phyloP scores from a whole-genome alignment of 2,797 vertebrate genomes.

The Gallirallus australis region DNA sequence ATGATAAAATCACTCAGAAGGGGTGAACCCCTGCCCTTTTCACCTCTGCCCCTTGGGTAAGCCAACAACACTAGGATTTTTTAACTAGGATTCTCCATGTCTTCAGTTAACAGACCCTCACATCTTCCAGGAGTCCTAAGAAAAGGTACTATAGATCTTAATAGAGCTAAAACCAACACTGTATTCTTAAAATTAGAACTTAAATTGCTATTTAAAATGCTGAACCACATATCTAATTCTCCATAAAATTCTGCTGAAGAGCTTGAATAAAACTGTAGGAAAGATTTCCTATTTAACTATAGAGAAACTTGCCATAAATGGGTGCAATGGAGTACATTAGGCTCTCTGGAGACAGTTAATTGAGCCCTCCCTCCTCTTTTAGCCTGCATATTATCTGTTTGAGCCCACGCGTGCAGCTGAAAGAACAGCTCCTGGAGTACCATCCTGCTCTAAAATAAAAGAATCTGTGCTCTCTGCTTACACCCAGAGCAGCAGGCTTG shows the following conservation, averaged over 20 bases:
- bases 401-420: background rate
- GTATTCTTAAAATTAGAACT: constrained; percentile 23
- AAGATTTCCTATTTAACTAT: background rate
- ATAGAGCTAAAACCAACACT: background rate
- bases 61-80: background rate
- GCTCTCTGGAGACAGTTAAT: background rate
- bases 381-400: background rate
- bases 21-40: background rate
- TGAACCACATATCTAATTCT: background rate
- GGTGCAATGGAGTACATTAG: background rate
- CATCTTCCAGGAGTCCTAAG: background rate
- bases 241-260: constrained; percentile 8
- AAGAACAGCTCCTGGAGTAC: constrained; percentile 1
- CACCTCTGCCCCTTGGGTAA: background rate
- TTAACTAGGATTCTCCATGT: background rate
- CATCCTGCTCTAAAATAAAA: constrained; percentile 20
- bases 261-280: background rate
- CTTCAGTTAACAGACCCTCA: background rate
- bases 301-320: background rate
- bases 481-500: background rate
- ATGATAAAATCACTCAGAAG: background rate
- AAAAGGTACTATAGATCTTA: background rate
- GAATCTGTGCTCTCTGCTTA: background rate
- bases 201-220: constrained; percentile 15
- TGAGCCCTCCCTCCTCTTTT: background rate